These are phyloP conservation scores for Silurus asotus DNA, from an alignment of 2,113 vertebrate genomes.

Conservation along the genomic window DNA sequence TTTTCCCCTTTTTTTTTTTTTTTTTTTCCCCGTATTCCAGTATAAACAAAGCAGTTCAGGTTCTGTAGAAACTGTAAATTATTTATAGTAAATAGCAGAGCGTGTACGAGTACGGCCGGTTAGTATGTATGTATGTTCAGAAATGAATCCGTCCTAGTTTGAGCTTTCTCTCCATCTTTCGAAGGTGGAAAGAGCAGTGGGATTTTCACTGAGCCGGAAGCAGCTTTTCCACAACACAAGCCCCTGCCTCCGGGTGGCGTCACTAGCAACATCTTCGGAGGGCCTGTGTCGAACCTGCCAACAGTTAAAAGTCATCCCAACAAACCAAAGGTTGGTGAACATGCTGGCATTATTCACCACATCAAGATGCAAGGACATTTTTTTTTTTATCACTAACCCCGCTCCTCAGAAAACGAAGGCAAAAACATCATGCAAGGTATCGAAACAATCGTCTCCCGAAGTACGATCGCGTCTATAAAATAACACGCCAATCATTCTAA, in stretches of 20 bases:
- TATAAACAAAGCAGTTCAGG: neutral
- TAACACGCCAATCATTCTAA: too few relatives aligned
- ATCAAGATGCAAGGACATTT: neutral
- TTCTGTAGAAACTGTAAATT: neutral
- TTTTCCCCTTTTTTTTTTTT: neutral
- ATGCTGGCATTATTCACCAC: neutral
- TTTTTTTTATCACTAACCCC: neutral
- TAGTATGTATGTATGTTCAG: too few relatives aligned
- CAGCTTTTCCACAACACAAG: slow-evolving; percentile 71
- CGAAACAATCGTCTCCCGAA: too few relatives aligned
- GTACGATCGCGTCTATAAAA: too few relatives aligned
- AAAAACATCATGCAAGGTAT: too few relatives aligned
- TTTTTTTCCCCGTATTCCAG: too few relatives aligned
- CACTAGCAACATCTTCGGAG: slow-evolving; percentile 78
- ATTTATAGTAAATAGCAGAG: neutral
- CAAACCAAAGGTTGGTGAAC: slow-evolving; percentile 86
- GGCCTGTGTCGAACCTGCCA: slow-evolving; percentile 28
- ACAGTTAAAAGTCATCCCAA: slow-evolving; percentile 80
- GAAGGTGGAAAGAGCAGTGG: slow-evolving; percentile 81
- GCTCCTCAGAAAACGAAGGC: too few relatives aligned
- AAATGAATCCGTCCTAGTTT: neutral
- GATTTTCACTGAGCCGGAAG: slow-evolving; percentile 81
- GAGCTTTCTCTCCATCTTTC: neutral
- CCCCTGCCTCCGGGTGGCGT: slow-evolving; percentile 76
- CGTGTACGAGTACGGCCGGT: neutral